These are phyloP conservation scores for Phenganax marumi DNA, from an alignment of 92 coral and sea anemone species.

Conservation along the genomic window DNA sequence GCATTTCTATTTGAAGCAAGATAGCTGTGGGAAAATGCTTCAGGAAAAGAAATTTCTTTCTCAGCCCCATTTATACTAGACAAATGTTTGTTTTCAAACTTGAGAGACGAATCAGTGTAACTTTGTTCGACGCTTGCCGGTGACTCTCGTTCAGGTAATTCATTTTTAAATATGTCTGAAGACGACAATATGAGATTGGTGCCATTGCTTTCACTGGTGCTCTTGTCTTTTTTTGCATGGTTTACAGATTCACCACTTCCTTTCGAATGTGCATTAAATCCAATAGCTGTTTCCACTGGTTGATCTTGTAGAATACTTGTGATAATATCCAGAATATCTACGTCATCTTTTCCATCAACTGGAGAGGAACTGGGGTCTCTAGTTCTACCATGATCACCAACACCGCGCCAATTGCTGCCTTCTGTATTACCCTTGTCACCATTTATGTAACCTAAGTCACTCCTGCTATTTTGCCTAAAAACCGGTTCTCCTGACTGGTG, in stretches of 20 bases:
- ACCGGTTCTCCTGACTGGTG: not conserved
- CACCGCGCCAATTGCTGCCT: not conserved
- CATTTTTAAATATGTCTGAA: not conserved
- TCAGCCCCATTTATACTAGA: not conserved
- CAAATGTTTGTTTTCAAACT: not conserved
- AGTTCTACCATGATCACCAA: no score
- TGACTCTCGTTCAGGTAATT: not conserved
- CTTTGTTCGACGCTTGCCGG: not conserved
- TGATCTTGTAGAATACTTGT: conserved; percentile 29
- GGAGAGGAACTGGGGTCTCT: no score
- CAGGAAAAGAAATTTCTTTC: not conserved
- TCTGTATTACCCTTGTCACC: not conserved
- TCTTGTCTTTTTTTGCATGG: not conserved
- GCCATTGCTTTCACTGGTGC: not conserved
- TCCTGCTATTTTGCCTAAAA: not conserved
- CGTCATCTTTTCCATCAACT: not conserved
- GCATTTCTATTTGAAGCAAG: no score
- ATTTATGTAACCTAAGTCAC: not conserved
- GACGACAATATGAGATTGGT: not conserved
- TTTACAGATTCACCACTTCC: not conserved
- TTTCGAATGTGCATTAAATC: not conserved
- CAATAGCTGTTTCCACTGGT: not conserved
- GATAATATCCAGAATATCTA: conserved; percentile 35
- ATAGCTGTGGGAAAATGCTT: no score
- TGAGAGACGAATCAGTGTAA: not conserved